Evolutionary conservation across 1,140 invertebrate genomes (phyloP), one percentile per base, ranked within the genome.

Genomic region (Steinernema khuongi): DNA sequence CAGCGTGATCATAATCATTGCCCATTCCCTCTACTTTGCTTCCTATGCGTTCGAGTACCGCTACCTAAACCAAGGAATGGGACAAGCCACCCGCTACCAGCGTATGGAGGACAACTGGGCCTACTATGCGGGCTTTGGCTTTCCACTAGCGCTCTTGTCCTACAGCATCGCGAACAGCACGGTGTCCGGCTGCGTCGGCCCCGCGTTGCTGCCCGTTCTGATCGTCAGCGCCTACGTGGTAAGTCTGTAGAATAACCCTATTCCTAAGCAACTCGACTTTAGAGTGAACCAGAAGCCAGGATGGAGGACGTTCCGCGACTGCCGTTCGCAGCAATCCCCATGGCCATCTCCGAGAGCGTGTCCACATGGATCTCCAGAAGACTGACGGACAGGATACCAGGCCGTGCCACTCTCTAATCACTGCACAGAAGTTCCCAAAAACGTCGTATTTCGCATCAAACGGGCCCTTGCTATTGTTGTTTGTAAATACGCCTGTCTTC

Each of bases 371-470:
- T n/a, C n/a, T n/a, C n/a, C n/a, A n/a, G n/a, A n/a, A n/a, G n/a
- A n/a, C n/a, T n/a, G n/a, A n/a, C n/a, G n/a, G n/a, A n/a, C n/a
- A n/a, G n/a, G n/a, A n/a, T n/a, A 7, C 14, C 7, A 7, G 50
- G 19, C 11, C 7, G 11, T 22, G 19, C 50, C 50, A 26, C 50
- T 4, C 4, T 22, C 19, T 22, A n/a, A n/a, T 22, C 19, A 11
- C 50, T 60, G 50, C 26, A 60, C 50, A 60, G 19, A 60, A 60
- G 14, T 60, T 14, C 7, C 19, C 7, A 60, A 22, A 60, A 60
- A 60, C 50, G 50, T 22, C 50, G 50, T 60, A 60, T 60, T 60
- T 60, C 50, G 22, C 50, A 60, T 7, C 50, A 60, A 60, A 60
- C 50, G 50, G 50, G 50, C 22, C 26, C 50, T 11, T 60, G 14